A percentile compares a stretch with the other conserved stretches of the same genome.
phyloP scores from a whole-genome alignment of 2,797 vertebrate species.

The Heteromormyrus szaboi region DNA sequence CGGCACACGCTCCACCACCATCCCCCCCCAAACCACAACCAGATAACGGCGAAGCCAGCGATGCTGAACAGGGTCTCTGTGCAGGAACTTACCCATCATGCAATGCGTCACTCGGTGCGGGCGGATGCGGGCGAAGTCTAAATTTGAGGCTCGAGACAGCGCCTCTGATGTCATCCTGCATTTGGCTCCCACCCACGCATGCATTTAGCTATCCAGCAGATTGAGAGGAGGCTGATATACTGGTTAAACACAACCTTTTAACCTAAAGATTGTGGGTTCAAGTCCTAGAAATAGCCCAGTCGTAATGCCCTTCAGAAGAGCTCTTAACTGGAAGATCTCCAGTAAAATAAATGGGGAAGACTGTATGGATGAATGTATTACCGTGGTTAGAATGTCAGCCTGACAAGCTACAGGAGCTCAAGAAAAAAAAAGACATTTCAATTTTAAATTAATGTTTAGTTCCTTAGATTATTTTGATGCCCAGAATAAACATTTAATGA shows the following conservation, averaged over 20 bases:
- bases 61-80: neutral
- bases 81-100: neutral
- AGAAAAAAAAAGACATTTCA: neutral
- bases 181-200: neutral
- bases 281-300: neutral
- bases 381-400: neutral
- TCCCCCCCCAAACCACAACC: neutral
- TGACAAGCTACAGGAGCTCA: neutral
- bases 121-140: neutral
- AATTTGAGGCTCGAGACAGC: neutral
- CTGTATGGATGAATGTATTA: neutral
- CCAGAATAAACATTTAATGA: neutral
- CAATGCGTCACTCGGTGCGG: neutral
- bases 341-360: neutral
- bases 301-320: neutral
- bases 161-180: neutral
- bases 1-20: neutral
- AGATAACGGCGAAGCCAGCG: neutral
- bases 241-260: neutral
- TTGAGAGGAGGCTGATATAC: neutral
- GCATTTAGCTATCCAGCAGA: neutral
- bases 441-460: neutral
- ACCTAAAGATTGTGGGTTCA: neutral
- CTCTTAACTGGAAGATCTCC: neutral
- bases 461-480: neutral